Evolutionary conservation across 2,888 invertebrate species (phyloP).

Genomic region (Limnephilus lunatus): DNA sequence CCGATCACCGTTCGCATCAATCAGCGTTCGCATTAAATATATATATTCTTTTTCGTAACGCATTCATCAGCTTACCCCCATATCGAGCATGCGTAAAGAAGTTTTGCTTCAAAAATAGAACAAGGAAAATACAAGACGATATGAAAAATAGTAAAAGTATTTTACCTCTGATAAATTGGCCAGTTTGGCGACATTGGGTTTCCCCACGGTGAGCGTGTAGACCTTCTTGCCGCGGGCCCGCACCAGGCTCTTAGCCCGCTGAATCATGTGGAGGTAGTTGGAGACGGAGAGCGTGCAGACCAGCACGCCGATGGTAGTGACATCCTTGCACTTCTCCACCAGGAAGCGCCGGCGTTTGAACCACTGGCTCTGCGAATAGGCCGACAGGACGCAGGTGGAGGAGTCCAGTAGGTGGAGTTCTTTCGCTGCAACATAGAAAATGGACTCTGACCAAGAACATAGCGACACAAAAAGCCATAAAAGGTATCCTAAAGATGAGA

Average conservation of each 20-base stretch:
- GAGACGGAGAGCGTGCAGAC: conserved; percentile 93
- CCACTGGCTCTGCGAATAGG: conserved; percentile 74
- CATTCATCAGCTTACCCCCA: too few species aligned
- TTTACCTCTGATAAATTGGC: conserved; percentile 94
- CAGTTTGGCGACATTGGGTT: conserved; percentile 95
- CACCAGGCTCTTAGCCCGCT: conserved; percentile 85
- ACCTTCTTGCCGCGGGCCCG: conserved; percentile 88
- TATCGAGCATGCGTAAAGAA: too few species aligned
- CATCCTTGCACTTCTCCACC: conserved; percentile 95
- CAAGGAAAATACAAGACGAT: conserved; percentile 30
- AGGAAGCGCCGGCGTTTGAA: conserved; percentile 89
- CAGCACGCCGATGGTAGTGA: conserved; percentile 90
- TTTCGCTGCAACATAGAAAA: conserved; percentile 71
- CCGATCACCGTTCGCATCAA: too few species aligned
- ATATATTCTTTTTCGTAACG: too few species aligned
- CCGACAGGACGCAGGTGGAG: conserved; percentile 71
- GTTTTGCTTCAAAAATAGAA: too few species aligned
- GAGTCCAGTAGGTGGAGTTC: conserved; percentile 80
- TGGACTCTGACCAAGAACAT: not conserved
- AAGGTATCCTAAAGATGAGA: too few species aligned
- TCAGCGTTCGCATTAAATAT: too few species aligned
- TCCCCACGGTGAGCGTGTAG: conserved; percentile 95
- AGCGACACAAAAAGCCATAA: too few species aligned
- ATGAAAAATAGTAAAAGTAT: not conserved
- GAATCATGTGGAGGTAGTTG: conserved; percentile 86